These are phyloP conservation scores for Aegithalos caudatus DNA, from an alignment of 2,113 vertebrate species.

Conservation along the genomic window DNA sequence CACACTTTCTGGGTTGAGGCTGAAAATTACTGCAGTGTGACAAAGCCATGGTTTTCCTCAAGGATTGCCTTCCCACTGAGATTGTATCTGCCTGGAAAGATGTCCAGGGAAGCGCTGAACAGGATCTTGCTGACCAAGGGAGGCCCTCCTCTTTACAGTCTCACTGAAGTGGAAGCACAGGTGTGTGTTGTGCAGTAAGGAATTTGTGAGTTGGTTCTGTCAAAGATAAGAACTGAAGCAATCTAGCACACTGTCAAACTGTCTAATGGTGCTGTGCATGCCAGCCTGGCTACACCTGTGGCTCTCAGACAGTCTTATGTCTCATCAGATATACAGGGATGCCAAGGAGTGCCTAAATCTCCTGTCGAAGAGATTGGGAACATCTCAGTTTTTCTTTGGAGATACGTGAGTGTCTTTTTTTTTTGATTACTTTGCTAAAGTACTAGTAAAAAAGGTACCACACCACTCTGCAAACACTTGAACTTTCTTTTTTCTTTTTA, in stretches of 20 bases:
- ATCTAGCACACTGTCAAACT: neutral
- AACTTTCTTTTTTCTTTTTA: neutral
- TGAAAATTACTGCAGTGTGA: constrained; percentile 92
- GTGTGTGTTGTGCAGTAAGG: constrained; percentile 58
- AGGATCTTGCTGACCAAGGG: constrained; percentile 90
- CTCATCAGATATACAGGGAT: constrained; percentile 91
- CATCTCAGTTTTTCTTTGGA: constrained; percentile 92
- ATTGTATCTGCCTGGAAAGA: constrained; percentile 85
- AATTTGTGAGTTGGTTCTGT: neutral
- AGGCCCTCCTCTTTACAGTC: constrained; percentile 81
- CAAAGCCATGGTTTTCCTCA: constrained; percentile 93
- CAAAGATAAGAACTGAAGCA: neutral
- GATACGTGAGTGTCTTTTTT: constrained; percentile 80
- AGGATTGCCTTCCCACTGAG: constrained; percentile 90
- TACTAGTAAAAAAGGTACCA: neutral
- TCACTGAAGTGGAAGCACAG: constrained; percentile 91
- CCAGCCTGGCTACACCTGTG: neutral
- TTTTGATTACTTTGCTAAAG: neutral
- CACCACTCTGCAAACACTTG: neutral
- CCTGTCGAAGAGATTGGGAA: constrained; percentile 90
- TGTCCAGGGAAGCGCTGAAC: constrained; percentile 82
- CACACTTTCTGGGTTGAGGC: constrained; percentile 98
- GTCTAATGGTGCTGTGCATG: neutral
- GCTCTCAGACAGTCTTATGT: constrained; percentile 47
- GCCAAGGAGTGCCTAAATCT: constrained; percentile 98